Evolutionary conservation across 1,140 invertebrate genomes (phyloP), one percentile per base, ranked within the genome.

Genomic region (Arion vulgaris): DNA sequence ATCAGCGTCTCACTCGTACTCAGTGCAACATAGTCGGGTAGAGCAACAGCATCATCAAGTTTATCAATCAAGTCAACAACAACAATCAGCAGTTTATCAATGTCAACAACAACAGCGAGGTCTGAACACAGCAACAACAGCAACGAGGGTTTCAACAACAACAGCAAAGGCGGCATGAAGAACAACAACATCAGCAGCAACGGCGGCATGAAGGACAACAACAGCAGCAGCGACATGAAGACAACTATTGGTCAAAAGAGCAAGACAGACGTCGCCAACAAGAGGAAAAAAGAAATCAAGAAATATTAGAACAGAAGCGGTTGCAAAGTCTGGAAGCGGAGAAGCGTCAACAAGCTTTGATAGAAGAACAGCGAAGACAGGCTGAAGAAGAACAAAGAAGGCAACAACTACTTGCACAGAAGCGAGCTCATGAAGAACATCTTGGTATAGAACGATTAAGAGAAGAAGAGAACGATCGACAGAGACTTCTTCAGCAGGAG

Each of bases 1-100:
- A 41, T 75, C 73, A 75, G 32, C 1, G 19, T 77, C 75, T 28
- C 49, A 66, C 32, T 66, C 62, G 1, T 66, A 66, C 32, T 32
- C n/a, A 28, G 17, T 28, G 2, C 62, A 66, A n/a, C 38, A 23
- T 36, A 73, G 38, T 9, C 2, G 34, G 38, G 36, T 73, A 23
- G 28, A 72, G 15, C 80, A 81, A 17, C 78, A 80, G 19, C 78
- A 80, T 36, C 62, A n/a, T 68, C 78, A 68, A 4, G 49, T 23
- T n/a, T 45, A 68, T 41, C 78, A 68, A 26, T 57, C 32, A 4
- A 36, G 36, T 80, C 80, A 45, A 7, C 79, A 62, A 11, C 36
- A 69, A 19, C 69, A 9, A 57, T 57, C 51, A 57, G 19, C 51
- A 57, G 51, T 23, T 15, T 26, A 57, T 4, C 9, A 7, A 9